Conservation (phyloP, 1,140 invertebrate genomes). For the Akabosia matsudoensis region DNA sequence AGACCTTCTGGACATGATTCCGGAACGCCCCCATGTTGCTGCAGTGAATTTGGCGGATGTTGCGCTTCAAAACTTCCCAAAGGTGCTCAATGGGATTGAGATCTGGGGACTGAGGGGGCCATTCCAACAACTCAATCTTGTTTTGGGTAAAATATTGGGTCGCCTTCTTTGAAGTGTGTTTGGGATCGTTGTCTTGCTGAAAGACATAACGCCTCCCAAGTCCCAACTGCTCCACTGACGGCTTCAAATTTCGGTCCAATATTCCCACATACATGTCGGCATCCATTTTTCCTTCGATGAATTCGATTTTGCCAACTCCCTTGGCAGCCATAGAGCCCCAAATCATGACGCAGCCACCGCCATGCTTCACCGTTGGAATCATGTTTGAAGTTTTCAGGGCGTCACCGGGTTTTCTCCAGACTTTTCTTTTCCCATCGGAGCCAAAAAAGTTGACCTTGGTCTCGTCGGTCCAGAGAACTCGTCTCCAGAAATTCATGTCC, state of each 20-base stretch:
- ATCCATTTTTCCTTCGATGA: constrained; percentile 50
- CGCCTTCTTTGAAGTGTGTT: constrained; percentile 47
- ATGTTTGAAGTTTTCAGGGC: constrained; percentile 4
- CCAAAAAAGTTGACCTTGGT: constrained; percentile 28
- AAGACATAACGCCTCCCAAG: constrained; percentile 41
- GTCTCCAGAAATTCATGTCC: constrained; percentile 4
- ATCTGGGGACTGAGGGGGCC: constrained; percentile 50
- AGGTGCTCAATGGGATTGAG: constrained; percentile 51
- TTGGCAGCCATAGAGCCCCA: constrained; percentile 50
- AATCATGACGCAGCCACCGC: constrained; percentile 49
- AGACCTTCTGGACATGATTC: constrained; percentile 30
- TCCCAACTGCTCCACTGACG: constrained; percentile 41
- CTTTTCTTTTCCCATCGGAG: constrained; percentile 36
- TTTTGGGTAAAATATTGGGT: constrained; percentile 47
- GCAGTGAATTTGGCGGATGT: constrained; percentile 28
- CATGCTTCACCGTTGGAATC: constrained; percentile 49
- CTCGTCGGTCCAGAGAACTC: constrained; percentile 29
- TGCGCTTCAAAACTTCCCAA: constrained; percentile 47
- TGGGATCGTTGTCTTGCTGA: constrained; percentile 51
- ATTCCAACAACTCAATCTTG: constrained; percentile 45
- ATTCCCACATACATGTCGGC: constrained; percentile 46
- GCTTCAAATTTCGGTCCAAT: constrained; percentile 42
- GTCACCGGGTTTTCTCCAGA: constrained; percentile 42
- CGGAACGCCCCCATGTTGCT: constrained; percentile 32
- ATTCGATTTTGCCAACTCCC: constrained; percentile 48